Evolutionary conservation across 1,140 invertebrate genomes (phyloP), one percentile per base, ranked within the genome.

Genomic region (Drosophila sp.): DNA sequence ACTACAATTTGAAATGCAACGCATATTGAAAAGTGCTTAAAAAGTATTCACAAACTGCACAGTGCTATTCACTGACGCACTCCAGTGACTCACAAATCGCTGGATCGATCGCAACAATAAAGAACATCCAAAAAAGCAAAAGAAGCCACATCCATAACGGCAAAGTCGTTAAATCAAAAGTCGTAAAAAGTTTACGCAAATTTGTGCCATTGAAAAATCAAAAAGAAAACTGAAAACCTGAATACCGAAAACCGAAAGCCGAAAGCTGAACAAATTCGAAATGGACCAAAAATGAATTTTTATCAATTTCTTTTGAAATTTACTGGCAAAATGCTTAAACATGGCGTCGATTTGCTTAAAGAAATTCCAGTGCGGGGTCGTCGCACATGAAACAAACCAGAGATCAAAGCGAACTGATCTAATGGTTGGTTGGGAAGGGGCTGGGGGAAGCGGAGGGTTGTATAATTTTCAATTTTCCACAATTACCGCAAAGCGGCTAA

Each of bases 301-400:
- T 83, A 89, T 83, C 84, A 89, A 89, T 89, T 89, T 89, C 84
- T 80, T 89, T 89, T 89, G 83, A 89, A 89, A 89, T 83, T 89
- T 89, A 89, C 83, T 89, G 79, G 79, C 83, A 89, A 89, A 89
- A 89, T 89, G 84, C 84, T 89, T 89, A 89, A 83, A 76, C 76
- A 89, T 89, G 76, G 84, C 83, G 83, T 89, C 83, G 83, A 89
- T 89, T 89, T 89, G 83, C 83, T 89, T 89, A 89, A 89, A 89
- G 79, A 89, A 89, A 83, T 86, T 87, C 81, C 80, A 76, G 63
- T 76, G 76, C 54, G 25, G 58, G 36, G 41, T 50, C 61, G 61
- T 65, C 63, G 75, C 73, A 82, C 73, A 87, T 81, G 80, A 86
- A 79, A 86, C 32, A 84, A 62, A 53, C 46, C 66, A 66, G 48